Conservation (phyloP, 2,888 invertebrate species). For the Tachina lurida region DNA sequence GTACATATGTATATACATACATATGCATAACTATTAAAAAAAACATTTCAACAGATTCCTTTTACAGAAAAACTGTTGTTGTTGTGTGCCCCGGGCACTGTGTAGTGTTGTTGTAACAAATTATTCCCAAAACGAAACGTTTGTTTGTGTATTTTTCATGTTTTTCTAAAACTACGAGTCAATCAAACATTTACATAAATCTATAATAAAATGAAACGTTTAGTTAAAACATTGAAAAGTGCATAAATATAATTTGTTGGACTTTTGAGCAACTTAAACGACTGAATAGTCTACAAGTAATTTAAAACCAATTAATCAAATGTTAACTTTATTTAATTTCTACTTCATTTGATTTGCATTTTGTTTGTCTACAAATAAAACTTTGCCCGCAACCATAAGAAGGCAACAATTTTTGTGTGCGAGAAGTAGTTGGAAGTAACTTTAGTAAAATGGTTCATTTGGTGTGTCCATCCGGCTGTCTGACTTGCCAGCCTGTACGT, state of each 20-base stretch:
- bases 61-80: background rate
- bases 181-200: slow-evolving; percentile 64
- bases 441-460: slow-evolving; percentile 42
- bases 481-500: background rate
- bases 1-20: too few species aligned
- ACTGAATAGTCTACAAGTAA: slow-evolving; percentile 74
- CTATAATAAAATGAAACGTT: slow-evolving; percentile 41
- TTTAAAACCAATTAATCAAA: slow-evolving; percentile 80
- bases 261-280: slow-evolving; percentile 41
- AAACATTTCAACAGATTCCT: background rate
- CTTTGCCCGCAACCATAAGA: slow-evolving; percentile 25
- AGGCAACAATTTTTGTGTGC: background rate
- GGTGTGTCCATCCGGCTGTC: slow-evolving; percentile 1
- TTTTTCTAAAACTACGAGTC: slow-evolving; percentile 51
- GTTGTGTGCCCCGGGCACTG: background rate
- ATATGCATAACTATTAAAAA: background rate
- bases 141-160: background rate
- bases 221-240: slow-evolving; percentile 49
- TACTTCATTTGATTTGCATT: slow-evolving; percentile 36
- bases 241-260: slow-evolving; percentile 32
- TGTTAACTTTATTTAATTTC: slow-evolving; percentile 42
- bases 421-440: slow-evolving; percentile 17
- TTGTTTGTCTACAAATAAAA: slow-evolving; percentile 15
- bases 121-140: slow-evolving; percentile 44
- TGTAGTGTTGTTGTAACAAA: slow-evolving; percentile 12